phyloP scores from a whole-genome alignment of 2,113 vertebrate genomes.

The Phoenicopterus ruber region DNA sequence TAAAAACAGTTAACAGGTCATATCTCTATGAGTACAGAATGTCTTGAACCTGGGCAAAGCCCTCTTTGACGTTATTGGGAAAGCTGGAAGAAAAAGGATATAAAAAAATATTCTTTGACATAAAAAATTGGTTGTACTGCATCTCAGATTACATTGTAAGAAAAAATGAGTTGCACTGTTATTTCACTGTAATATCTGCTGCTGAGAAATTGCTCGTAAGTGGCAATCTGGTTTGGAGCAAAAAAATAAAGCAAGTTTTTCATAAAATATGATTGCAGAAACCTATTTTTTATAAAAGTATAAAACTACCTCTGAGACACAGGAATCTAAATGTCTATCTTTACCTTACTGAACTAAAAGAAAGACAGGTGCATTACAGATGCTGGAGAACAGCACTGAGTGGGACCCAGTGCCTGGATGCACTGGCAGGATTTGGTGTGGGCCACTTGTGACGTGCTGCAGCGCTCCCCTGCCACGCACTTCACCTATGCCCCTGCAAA shows the following conservation, averaged over 20 bases:
- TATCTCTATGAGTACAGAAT: background rate
- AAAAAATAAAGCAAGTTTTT: background rate
- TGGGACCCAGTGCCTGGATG: background rate
- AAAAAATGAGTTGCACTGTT: background rate
- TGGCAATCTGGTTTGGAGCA: background rate
- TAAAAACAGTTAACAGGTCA: background rate
- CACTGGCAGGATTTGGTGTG: background rate
- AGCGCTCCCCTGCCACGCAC: rapidly evolving
- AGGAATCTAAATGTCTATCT: background rate
- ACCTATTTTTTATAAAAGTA: background rate
- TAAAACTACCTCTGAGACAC: background rate
- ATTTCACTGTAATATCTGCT: conserved; percentile 9
- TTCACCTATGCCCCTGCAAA: background rate
- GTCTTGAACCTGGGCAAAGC: background rate
- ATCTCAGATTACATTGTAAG: background rate
- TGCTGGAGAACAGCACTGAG: background rate
- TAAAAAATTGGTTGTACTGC: background rate
- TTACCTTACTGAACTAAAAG: background rate
- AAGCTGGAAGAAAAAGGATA: background rate
- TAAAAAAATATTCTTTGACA: background rate
- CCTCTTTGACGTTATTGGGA: background rate
- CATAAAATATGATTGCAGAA: background rate
- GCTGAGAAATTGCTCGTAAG: background rate
- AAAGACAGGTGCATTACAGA: background rate
- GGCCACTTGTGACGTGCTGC: rapidly evolving